Percentiles rank a stretch among this genome's conserved stretches.
phyloP scores from a whole-genome alignment of 1,140 invertebrate species.

The Drosophila ironensis region DNA sequence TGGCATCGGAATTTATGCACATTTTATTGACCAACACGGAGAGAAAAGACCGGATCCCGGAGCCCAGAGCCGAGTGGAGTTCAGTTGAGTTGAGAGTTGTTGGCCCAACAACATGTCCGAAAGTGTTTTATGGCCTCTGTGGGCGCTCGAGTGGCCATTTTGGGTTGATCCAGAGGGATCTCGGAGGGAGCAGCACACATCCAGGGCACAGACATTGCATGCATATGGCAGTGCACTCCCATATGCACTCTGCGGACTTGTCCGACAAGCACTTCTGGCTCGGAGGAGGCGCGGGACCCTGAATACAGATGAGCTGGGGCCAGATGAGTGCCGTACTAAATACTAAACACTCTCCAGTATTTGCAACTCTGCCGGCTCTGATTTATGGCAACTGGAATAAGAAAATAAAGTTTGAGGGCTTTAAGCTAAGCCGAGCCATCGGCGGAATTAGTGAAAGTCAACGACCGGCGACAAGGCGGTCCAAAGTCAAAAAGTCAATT shows the following conservation, averaged over 20 bases:
- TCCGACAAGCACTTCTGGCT: slow-evolving; percentile 65
- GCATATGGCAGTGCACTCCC: slow-evolving; percentile 42
- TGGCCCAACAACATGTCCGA: slow-evolving; percentile 73
- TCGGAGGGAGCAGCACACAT: neutral
- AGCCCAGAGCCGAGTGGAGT: no score
- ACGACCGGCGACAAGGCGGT: slow-evolving; percentile 49
- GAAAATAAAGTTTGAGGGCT: slow-evolving; percentile 2
- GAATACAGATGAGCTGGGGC: slow-evolving; percentile 60
- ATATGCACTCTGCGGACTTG: slow-evolving; percentile 58
- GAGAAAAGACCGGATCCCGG: slow-evolving; percentile 58
- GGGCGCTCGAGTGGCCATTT: slow-evolving; percentile 77
- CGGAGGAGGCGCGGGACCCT: slow-evolving; percentile 24
- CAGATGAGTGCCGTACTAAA: slow-evolving; percentile 41
- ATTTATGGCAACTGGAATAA: slow-evolving; percentile 41
- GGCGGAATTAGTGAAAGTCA: slow-evolving; percentile 49
- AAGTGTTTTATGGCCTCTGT: slow-evolving; percentile 75
- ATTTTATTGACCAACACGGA: slow-evolving; percentile 71
- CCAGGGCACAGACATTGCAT: neutral
- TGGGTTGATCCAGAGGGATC: slow-evolving; percentile 28
- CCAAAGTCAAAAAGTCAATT: slow-evolving; percentile 80
- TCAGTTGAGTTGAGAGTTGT: slow-evolving; percentile 40
- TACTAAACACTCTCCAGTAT: slow-evolving; percentile 43
- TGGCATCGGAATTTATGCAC: slow-evolving; percentile 71
- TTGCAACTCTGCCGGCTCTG: slow-evolving; percentile 32
- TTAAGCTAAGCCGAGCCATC: slow-evolving; percentile 32